phyloP scores from a whole-genome alignment of 2,797 vertebrate species.

The Champsocephalus gunnari region DNA sequence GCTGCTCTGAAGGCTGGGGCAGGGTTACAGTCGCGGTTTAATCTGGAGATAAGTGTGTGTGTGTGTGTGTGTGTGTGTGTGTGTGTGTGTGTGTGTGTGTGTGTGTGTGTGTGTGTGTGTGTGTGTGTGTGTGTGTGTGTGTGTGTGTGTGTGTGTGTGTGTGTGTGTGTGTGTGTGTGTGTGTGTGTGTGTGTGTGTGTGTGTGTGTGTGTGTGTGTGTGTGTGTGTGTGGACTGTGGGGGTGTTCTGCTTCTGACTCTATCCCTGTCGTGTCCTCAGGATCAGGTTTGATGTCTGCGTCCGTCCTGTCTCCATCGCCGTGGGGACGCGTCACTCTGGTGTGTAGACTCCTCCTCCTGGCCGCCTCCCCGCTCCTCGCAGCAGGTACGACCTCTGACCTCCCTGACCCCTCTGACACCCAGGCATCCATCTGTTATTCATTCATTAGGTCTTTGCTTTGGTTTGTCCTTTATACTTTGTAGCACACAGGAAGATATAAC shows the following conservation, averaged over 20 bases:
- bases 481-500: neutral
- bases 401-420: fast-evolving
- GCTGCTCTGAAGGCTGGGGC: too few relatives aligned
- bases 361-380: conserved; percentile 58
- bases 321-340: conserved; percentile 68
- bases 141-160: too few relatives aligned
- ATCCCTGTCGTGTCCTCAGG: conserved; percentile 55
- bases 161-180: neutral
- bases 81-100: neutral
- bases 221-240: too few relatives aligned
- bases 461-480: neutral
- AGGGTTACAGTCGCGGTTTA: neutral
- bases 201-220: neutral
- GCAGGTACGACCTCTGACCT: conserved; percentile 73
- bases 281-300: conserved; percentile 80
- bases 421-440: too few relatives aligned
- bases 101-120: neutral
- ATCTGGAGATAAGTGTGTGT: neutral
- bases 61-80: too few relatives aligned
- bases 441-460: neutral
- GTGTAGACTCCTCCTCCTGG: conserved; percentile 75
- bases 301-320: conserved; percentile 54
- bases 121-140: neutral
- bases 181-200: too few relatives aligned
- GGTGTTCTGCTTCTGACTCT: conserved; percentile 7